These are phyloP conservation scores for Diaprepes abbreviatus DNA, from an alignment of 2,888 invertebrate genomes.

Conservation along the genomic window DNA sequence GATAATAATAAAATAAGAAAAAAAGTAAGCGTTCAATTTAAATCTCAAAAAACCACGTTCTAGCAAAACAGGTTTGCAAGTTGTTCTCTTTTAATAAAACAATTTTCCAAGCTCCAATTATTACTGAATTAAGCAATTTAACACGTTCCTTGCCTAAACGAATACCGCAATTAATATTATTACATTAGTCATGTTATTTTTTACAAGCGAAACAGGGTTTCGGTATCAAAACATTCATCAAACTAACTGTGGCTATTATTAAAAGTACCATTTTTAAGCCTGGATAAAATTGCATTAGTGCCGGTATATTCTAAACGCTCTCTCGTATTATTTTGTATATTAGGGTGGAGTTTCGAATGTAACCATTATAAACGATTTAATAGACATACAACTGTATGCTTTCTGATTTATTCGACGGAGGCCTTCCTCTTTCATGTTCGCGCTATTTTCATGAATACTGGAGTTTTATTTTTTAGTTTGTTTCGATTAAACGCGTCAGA, in stretches of 20 bases:
- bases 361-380: conserved; percentile 30
- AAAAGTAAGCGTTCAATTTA: too few species aligned
- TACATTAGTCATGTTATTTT: neutral
- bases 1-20: too few species aligned
- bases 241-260: conserved; percentile 29
- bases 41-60: too few species aligned
- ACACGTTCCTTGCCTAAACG: neutral
- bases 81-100: too few species aligned
- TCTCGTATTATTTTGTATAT: neutral
- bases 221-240: conserved; percentile 40
- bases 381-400: conserved; percentile 42
- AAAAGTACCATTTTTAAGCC: conserved; percentile 35
- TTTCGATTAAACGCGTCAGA: conserved; percentile 45
- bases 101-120: too few species aligned
- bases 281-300: conserved; percentile 24
- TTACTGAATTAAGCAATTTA: too few species aligned
- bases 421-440: conserved; percentile 51
- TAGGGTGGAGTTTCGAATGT: conserved; percentile 3
- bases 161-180: neutral
- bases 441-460: conserved; percentile 48
- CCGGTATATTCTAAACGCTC: conserved; percentile 8
- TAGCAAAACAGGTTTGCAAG: too few species aligned
- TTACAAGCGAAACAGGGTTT: conserved; percentile 30
- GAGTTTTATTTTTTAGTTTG: conserved; percentile 42
- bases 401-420: conserved; percentile 50